Evolutionary conservation across 2,113 vertebrate species (phyloP), one percentile per base, ranked within the genome.

Genomic region (Ciconia maguari): DNA sequence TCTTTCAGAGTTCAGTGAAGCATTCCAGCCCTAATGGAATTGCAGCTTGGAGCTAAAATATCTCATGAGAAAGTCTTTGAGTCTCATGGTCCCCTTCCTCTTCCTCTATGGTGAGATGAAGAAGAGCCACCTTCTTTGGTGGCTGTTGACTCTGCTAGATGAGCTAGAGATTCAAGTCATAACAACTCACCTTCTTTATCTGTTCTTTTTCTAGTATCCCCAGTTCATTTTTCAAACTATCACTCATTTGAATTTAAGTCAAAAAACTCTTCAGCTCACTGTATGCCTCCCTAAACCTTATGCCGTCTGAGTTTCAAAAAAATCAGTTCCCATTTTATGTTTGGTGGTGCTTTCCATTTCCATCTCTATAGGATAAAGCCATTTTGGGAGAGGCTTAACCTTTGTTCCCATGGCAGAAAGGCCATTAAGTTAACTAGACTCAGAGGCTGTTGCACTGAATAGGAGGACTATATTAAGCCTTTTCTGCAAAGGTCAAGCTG

Each of bases 231-330:
- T 30, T 77, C 26, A 30, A 89, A 29, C 44, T 81, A 14, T 60
- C 22, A 36, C 17, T 66, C 44, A n/a, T 7, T 21, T 30, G 26
- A 34, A 54, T 49, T 42, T 8, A 69, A 57, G 15, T 64, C 2
- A 51, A 51, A 85, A 76, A 83, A 4, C 27, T 44, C 21, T 34
- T 64, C 17, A 41, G 27, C 66, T 93, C 22, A 21, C 44, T 48
- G 8, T 74, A 10, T 87, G 38, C 38, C 38, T 38, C 25, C 18
- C 17, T 74, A 61, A 74, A 34, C 26, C 11, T 60, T 9, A 20
- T 0, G 0, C 22, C 3, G 0, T 14, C 11, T 24, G 17, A 60
- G 7, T 89, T 72, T 86, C 18, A 66, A 16, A 57, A 34, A 36
- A 24, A 8, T 30, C 12, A 24, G 3, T 69, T 64, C 20, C 26